Conservation (phyloP, 2,113 vertebrate genomes). For the Alligator mississippiensis region DNA sequence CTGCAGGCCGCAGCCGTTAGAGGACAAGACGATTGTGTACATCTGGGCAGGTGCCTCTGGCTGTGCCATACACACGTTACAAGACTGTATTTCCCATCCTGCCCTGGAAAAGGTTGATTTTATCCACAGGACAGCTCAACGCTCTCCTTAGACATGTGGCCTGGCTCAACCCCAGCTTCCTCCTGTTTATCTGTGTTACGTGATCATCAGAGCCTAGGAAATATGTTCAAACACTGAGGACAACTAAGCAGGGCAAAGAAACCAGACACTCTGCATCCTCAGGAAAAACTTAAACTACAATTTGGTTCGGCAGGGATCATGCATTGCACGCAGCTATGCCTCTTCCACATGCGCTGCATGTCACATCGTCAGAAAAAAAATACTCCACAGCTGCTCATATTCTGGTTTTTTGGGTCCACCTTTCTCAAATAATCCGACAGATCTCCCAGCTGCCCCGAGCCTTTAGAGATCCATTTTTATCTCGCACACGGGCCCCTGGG, state of each 20-base stretch:
- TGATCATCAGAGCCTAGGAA: background rate
- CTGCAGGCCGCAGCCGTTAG: background rate
- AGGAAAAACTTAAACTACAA: background rate
- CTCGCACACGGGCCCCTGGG: background rate
- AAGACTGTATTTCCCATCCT: background rate
- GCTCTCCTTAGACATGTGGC: background rate
- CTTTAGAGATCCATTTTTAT: background rate
- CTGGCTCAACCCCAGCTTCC: constrained; percentile 7
- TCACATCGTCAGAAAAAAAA: too few species aligned
- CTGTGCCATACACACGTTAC: background rate
- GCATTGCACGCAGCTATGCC: too few species aligned
- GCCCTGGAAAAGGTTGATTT: background rate
- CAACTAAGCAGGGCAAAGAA: background rate
- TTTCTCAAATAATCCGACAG: constrained; percentile 2
- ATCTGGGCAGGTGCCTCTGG: rapidly evolving
- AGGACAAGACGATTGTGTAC: background rate
- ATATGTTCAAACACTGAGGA: background rate
- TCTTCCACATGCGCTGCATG: too few species aligned
- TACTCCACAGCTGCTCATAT: background rate
- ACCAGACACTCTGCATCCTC: background rate
- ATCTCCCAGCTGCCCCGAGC: background rate
- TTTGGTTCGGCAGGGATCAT: background rate
- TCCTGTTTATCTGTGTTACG: background rate
- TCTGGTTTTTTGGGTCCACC: background rate
- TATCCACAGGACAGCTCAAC: background rate